Conservation (phyloP, 2,888 invertebrate species). For the Capitulum mitella region DNA sequence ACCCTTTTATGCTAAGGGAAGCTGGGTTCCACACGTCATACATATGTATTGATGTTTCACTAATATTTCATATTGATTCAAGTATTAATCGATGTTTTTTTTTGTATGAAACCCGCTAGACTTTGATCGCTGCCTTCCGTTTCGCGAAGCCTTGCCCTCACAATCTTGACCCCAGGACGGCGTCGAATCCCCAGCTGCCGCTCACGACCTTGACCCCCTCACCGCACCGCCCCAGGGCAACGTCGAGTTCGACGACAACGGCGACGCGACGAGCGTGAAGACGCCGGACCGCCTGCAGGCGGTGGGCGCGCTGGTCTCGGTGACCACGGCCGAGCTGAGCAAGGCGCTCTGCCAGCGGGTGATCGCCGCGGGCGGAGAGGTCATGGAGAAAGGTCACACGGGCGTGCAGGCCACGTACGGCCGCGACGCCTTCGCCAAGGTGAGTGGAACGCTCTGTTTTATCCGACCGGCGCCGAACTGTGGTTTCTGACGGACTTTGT, state of each 20-base stretch:
- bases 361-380: slow-evolving; percentile 86
- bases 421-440: slow-evolving; percentile 84
- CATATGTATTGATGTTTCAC: too few species aligned
- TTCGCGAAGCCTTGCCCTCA: too few species aligned
- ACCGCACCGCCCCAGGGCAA: slow-evolving; percentile 51
- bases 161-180: slow-evolving; percentile 38
- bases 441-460: too few species aligned
- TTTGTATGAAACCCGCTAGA: too few species aligned
- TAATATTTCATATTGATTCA: too few species aligned
- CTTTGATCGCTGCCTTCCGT: too few species aligned
- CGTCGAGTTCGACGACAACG: slow-evolving; percentile 51
- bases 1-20: too few species aligned
- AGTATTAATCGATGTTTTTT: too few species aligned
- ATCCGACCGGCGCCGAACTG: too few species aligned
- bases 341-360: slow-evolving; percentile 76
- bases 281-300: slow-evolving; percentile 51
- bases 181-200: neutral
- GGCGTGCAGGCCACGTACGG: slow-evolving; percentile 77
- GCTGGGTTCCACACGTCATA: too few species aligned
- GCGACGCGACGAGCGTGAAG: slow-evolving; percentile 51
- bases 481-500: too few species aligned
- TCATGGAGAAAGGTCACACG: slow-evolving; percentile 84
- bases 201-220: slow-evolving; percentile 26
- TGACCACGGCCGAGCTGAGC: slow-evolving; percentile 59
- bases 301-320: slow-evolving; percentile 56